Conservation (phyloP, 2,113 vertebrate genomes). For the Manacus vitellinus region DNA sequence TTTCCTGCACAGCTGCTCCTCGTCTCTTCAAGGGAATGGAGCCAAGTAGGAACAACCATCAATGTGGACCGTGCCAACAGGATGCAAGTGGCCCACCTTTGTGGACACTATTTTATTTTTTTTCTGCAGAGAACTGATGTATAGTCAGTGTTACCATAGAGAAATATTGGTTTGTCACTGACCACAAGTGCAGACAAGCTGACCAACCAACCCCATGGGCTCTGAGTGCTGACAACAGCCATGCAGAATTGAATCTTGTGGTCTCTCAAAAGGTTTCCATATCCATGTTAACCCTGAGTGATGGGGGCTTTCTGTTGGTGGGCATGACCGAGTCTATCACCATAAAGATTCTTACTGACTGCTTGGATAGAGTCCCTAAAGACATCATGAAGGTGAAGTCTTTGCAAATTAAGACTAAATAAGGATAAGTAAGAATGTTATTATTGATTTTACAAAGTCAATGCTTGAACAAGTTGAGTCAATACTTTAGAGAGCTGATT, state of each 20-base stretch:
- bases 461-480: not conserved
- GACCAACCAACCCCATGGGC: fast-evolving
- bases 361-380: not conserved
- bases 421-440: not conserved
- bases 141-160: not conserved
- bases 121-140: not conserved
- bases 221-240: not conserved
- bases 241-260: not conserved
- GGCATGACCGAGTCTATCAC: not conserved
- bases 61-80: not conserved
- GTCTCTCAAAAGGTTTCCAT: not conserved
- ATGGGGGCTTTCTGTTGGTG: not conserved
- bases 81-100: not conserved
- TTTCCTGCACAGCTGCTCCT: conserved; percentile 23
- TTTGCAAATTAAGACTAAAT: not conserved
- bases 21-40: not conserved
- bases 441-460: not conserved
- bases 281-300: not conserved
- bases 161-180: not conserved
- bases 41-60: not conserved
- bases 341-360: not conserved
- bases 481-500: not conserved
- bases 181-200: fast-evolving
- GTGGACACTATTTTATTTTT: not conserved
- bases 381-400: not conserved